A percentile compares a stretch with the other conserved stretches of the same genome.
Conservation (phyloP, 2,797 vertebrate genomes). For the Mormyrus proboscirostris region DNA sequence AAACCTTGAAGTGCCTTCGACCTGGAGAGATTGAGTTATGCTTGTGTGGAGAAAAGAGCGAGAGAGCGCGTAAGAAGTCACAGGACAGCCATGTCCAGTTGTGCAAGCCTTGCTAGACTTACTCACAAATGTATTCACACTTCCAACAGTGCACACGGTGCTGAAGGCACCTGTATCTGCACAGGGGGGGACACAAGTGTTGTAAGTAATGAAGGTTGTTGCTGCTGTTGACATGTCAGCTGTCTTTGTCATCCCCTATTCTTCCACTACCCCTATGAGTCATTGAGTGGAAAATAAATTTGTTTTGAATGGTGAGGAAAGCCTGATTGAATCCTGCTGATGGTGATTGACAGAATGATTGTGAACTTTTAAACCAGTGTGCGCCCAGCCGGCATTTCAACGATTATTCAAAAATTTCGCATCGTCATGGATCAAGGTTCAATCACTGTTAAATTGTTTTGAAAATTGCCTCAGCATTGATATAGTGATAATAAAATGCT, state of each 20-base stretch:
- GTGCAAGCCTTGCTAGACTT: conserved; percentile 43
- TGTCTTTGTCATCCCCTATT: conserved; percentile 1
- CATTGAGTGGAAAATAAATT: neutral
- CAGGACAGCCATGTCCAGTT: conserved; percentile 33
- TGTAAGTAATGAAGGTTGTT: neutral
- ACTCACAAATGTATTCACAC: neutral
- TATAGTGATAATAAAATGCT: neutral
- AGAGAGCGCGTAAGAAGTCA: conserved; percentile 38
- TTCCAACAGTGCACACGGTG: conserved; percentile 18
- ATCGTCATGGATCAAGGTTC: neutral
- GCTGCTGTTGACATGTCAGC: neutral
- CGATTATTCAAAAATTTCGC: neutral
- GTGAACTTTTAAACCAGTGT: conserved; percentile 13
- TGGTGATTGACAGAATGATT: conserved; percentile 4
- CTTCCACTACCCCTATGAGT: neutral
- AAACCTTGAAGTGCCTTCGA: conserved; percentile 63
- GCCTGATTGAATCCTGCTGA: neutral
- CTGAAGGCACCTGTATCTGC: neutral
- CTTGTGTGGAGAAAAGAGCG: conserved; percentile 35
- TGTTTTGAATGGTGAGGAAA: conserved; percentile 9
- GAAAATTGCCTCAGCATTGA: neutral
- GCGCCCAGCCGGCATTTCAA: neutral
- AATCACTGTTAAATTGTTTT: neutral
- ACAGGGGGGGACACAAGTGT: neutral
- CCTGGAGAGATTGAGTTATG: conserved; percentile 60